Conservation (phyloP, 2,113 vertebrate species). For the Scomber japonicus region DNA sequence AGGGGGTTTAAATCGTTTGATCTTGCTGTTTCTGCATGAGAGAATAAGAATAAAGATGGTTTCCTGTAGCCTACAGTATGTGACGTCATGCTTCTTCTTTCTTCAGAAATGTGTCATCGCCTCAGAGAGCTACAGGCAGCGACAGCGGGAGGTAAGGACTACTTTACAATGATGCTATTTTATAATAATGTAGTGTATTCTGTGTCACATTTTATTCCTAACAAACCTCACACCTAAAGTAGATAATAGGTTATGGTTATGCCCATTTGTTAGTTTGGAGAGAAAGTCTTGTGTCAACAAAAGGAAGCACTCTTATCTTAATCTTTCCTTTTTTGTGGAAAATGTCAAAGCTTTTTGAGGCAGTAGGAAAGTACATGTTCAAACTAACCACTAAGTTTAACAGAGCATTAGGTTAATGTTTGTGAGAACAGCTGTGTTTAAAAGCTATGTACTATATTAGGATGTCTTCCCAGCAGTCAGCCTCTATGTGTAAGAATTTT, state of each 20-base stretch:
- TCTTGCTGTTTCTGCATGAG: too few species aligned
- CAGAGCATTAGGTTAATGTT: background rate
- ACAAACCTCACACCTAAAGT: background rate
- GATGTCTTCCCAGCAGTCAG: background rate
- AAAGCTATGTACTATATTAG: background rate
- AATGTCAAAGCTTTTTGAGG: background rate
- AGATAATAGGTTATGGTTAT: background rate
- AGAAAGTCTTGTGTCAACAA: background rate
- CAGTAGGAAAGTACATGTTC: background rate
- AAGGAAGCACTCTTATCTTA: background rate
- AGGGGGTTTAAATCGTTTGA: background rate
- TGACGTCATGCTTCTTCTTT: slow-evolving; percentile 67
- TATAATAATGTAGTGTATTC: background rate
- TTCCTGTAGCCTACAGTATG: slow-evolving; percentile 48
- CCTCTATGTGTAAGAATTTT: background rate
- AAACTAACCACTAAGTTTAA: background rate
- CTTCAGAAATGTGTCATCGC: slow-evolving; percentile 38
- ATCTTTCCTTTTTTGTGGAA: background rate
- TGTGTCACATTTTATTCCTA: background rate
- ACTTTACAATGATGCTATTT: background rate
- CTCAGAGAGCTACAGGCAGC: background rate
- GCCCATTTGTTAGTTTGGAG: background rate
- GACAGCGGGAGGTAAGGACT: slow-evolving; percentile 44
- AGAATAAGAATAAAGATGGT: background rate
- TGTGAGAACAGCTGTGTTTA: background rate